Conservation (phyloP, 2,888 invertebrate genomes). For the Lasioglossum villosulum region DNA sequence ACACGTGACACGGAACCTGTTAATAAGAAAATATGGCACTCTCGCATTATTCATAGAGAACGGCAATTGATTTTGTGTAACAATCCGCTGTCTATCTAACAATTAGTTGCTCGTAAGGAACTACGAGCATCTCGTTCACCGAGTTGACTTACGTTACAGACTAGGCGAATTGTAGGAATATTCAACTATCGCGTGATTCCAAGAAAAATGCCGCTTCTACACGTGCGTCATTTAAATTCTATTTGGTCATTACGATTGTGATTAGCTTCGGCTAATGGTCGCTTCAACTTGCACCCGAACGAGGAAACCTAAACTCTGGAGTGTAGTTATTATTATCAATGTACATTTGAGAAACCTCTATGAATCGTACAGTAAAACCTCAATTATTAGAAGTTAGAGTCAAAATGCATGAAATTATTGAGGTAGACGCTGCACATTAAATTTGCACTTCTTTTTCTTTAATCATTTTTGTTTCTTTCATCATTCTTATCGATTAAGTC, state of each 20-base stretch:
- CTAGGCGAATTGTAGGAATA: conserved; percentile 31
- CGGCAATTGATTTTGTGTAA: background rate
- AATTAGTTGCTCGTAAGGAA: background rate
- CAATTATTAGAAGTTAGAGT: background rate
- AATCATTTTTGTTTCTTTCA: background rate
- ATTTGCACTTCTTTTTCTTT: background rate
- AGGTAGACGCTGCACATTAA: background rate
- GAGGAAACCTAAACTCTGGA: background rate
- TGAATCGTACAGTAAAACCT: background rate
- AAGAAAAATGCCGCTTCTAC: background rate
- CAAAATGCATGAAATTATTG: background rate
- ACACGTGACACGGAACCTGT: no score
- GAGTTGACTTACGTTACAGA: conserved; percentile 21
- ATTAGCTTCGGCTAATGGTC: conserved; percentile 10
- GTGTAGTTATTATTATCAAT: background rate
- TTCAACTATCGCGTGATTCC: conserved; percentile 22
- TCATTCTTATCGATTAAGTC: no score
- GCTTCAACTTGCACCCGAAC: background rate
- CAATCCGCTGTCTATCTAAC: background rate
- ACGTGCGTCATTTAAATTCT: background rate
- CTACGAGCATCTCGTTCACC: background rate
- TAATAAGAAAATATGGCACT: background rate
- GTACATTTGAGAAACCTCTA: background rate
- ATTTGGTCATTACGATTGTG: background rate
- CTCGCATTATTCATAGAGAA: background rate